These are phyloP conservation scores for Anthopleura xanthogrammica DNA, from an alignment of 92 coral and sea anemone genomes.

Conservation along the genomic window DNA sequence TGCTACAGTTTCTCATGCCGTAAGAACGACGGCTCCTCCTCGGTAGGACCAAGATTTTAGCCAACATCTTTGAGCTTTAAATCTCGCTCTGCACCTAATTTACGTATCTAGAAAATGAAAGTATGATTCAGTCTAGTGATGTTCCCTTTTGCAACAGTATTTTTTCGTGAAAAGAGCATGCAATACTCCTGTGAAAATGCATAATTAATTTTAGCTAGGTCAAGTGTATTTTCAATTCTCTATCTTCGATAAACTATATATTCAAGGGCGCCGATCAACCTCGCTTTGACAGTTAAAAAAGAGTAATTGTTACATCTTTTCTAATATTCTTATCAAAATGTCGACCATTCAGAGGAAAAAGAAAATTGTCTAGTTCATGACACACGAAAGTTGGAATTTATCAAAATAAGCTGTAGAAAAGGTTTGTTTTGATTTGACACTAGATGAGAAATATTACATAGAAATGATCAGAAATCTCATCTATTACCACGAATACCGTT, in stretches of 20 bases:
- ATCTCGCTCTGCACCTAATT: neutral
- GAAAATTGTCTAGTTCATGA: no score
- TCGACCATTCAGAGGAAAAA: neutral
- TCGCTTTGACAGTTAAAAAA: neutral
- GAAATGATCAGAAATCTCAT: neutral
- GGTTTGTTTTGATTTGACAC: neutral
- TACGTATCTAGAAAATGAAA: neutral
- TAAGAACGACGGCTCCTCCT: conserved; percentile 9
- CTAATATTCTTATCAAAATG: neutral
- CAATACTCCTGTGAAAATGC: neutral
- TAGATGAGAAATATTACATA: neutral
- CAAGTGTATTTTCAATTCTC: neutral
- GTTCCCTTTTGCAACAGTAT: neutral
- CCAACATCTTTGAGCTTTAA: neutral
- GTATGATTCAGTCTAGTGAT: neutral
- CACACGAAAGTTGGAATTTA: neutral
- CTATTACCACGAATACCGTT: neutral
- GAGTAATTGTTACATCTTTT: neutral
- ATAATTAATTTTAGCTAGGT: neutral
- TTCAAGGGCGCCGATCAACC: neutral
- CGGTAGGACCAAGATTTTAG: neutral
- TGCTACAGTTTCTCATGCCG: conserved; percentile 13
- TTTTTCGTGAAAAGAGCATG: neutral
- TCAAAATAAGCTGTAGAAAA: neutral
- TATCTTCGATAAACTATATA: neutral